These are phyloP conservation scores for Trichomalopsis sarcophagae DNA, from an alignment of 1,140 invertebrate species.

Conservation along the genomic window DNA sequence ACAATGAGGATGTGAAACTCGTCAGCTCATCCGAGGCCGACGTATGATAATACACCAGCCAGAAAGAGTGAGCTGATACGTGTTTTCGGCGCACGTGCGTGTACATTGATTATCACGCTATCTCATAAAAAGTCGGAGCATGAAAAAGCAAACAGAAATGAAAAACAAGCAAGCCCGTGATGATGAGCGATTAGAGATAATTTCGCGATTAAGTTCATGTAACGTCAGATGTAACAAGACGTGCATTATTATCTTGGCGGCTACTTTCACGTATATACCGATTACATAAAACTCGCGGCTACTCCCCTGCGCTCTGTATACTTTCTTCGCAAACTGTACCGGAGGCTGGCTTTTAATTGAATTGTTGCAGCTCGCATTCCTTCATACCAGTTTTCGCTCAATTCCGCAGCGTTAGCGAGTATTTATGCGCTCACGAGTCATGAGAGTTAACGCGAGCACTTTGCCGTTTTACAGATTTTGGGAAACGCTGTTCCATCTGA, in stretches of 20 bases:
- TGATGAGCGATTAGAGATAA: neutral
- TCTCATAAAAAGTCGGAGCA: neutral
- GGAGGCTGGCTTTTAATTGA: too few species aligned
- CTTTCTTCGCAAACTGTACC: neutral
- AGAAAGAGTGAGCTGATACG: too few species aligned
- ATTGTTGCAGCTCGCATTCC: neutral
- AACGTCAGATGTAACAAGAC: too few species aligned
- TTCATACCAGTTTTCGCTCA: neutral
- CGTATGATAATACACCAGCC: too few species aligned
- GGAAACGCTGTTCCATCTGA: constrained; percentile 86
- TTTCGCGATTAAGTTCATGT: neutral
- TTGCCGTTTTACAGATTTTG: constrained; percentile 45
- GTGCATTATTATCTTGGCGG: neutral
- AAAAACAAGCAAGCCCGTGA: neutral
- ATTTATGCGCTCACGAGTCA: too few species aligned
- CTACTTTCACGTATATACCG: neutral
- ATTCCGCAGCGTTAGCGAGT: too few species aligned
- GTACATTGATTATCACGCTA: neutral
- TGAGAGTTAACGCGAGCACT: constrained; percentile 41
- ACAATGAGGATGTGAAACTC: too few species aligned
- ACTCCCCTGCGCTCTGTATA: neutral
- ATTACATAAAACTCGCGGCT: neutral
- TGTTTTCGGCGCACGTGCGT: too few species aligned
- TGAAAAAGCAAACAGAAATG: neutral
- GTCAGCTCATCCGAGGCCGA: too few species aligned